These are phyloP conservation scores for Stegophylla sp. DNA, from an alignment of 2,888 invertebrate species.

Conservation along the genomic window DNA sequence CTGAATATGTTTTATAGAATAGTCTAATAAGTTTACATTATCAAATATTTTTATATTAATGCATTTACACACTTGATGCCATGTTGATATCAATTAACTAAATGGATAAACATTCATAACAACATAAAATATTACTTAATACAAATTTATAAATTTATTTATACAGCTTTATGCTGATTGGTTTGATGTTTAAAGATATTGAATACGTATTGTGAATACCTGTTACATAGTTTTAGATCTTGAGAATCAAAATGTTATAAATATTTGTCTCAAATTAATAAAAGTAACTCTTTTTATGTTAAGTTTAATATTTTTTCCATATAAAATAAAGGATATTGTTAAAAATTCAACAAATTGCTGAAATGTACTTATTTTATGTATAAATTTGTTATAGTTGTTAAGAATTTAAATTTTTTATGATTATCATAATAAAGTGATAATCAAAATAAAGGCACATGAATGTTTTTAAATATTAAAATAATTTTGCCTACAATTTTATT, in stretches of 20 bases:
- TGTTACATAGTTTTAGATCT: background rate
- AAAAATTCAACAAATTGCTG: background rate
- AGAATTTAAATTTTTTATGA: background rate
- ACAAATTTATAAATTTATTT: background rate
- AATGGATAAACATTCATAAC: no score
- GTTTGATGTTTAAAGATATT: background rate
- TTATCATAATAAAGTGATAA: background rate
- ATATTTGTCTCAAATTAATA: background rate
- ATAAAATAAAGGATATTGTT: background rate
- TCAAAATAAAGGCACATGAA: background rate
- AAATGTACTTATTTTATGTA: background rate
- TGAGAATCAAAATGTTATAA: background rate
- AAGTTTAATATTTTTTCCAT: background rate
- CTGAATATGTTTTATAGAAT: slow-evolving; percentile 15
- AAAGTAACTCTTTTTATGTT: background rate
- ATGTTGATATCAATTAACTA: no score
- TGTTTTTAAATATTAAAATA: slow-evolving; percentile 6
- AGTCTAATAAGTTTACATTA: background rate
- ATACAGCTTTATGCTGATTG: background rate
- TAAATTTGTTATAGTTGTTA: background rate
- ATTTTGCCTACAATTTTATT: background rate
- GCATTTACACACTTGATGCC: no score
- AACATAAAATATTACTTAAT: background rate
- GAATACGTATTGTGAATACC: background rate
- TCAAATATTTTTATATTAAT: no score